phyloP scores from a whole-genome alignment of 1,140 invertebrate genomes.

The Episyrphus balteatus region DNA sequence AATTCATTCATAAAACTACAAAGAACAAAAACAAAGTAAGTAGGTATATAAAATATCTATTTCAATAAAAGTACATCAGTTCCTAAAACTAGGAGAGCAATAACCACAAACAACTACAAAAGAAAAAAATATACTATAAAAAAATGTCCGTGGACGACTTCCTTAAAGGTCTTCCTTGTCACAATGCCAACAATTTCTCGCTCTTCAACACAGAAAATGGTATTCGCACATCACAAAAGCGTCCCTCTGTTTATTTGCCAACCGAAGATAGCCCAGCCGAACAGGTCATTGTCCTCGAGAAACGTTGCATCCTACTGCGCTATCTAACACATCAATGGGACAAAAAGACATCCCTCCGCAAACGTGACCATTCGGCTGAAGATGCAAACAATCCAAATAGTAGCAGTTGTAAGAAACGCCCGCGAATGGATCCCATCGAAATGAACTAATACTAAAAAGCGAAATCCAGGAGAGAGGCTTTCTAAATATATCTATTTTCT shows the following conservation, averaged over 20 bases:
- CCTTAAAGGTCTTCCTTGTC: constrained; percentile 79
- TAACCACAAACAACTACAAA: too few species aligned
- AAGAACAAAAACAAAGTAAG: too few species aligned
- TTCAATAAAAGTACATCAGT: too few species aligned
- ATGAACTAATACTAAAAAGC: constrained; percentile 12
- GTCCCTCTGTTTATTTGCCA: constrained; percentile 79
- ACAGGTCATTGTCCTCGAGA: constrained; percentile 92
- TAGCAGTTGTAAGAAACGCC: constrained; percentile 31
- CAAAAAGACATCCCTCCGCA: constrained; percentile 59
- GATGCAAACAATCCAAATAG: constrained; percentile 13
- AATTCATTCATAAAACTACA: too few species aligned
- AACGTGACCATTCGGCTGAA: constrained; percentile 35
- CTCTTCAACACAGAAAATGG: constrained; percentile 77
- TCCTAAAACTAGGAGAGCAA: too few species aligned
- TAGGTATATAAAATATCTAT: too few species aligned
- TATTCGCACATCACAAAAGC: constrained; percentile 70
- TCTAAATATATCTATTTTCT: too few species aligned
- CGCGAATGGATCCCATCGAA: constrained; percentile 20
- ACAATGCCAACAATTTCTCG: constrained; percentile 83
- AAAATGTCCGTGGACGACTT: constrained; percentile 67
- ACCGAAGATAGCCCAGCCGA: constrained; percentile 82
- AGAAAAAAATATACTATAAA: constrained; percentile 13
- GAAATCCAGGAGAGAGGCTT: neutral
- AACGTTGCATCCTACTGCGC: constrained; percentile 83
- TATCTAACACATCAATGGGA: constrained; percentile 92